A percentile compares a stretch with the other conserved stretches of the same genome.
phyloP scores from a whole-genome alignment of 2,797 vertebrate species.

The Todus mexicanus region DNA sequence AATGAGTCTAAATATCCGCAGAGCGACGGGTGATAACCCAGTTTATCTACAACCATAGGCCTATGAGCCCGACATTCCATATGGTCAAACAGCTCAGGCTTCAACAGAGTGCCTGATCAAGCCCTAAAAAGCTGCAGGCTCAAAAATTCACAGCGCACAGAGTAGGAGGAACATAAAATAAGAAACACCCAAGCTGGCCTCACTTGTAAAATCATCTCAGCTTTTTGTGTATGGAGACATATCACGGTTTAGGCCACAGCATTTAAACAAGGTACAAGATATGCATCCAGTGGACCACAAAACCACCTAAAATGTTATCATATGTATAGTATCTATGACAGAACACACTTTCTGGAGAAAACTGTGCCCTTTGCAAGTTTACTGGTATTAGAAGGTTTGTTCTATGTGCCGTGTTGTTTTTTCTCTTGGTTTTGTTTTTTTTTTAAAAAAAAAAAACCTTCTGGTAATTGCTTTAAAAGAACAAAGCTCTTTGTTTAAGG shows the following conservation, averaged over 20 bases:
- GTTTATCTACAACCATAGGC: background rate
- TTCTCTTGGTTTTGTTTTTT: constrained; percentile 22
- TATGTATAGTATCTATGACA: background rate
- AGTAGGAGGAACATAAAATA: background rate
- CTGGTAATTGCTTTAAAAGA: constrained; percentile 83
- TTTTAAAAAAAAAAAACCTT: constrained; percentile 40
- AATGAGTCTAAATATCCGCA: background rate
- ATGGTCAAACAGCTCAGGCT: background rate
- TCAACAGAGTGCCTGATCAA: background rate
- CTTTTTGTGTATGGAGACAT: background rate
- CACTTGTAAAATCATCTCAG: background rate
- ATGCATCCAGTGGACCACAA: background rate
- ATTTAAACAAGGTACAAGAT: background rate
- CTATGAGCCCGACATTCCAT: background rate
- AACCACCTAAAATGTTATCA: background rate
- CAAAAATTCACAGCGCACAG: background rate
- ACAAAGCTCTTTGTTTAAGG: constrained; percentile 84
- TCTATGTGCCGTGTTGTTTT: background rate
- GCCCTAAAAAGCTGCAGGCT: background rate
- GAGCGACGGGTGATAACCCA: background rate
- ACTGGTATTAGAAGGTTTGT: constrained; percentile 56
- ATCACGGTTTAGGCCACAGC: background rate
- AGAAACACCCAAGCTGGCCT: background rate
- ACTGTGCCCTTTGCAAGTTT: constrained; percentile 57
- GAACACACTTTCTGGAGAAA: constrained; percentile 24